These are phyloP conservation scores for Perca schrenkii DNA, from an alignment of 2,113 vertebrate species.

Conservation along the genomic window DNA sequence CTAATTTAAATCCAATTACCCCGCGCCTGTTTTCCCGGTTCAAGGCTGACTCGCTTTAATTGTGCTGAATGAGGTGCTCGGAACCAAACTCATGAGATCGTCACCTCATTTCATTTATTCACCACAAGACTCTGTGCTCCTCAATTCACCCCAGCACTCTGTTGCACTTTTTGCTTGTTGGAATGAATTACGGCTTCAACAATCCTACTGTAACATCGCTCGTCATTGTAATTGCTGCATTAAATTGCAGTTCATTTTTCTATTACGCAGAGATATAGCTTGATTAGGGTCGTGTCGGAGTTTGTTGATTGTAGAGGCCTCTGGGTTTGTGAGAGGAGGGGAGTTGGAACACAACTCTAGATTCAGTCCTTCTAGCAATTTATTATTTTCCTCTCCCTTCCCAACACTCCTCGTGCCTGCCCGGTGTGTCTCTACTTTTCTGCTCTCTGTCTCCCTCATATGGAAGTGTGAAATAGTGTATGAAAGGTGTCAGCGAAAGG, in stretches of 20 bases:
- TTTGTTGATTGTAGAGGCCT: conserved; percentile 24
- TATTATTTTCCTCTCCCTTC: neutral
- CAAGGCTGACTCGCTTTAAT: conserved; percentile 53
- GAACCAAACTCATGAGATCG: conserved; percentile 12
- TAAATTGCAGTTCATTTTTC: conserved; percentile 60
- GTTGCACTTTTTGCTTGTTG: conserved; percentile 19
- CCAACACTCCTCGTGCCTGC: neutral
- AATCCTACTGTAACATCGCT: conserved; percentile 24
- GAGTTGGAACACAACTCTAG: neutral
- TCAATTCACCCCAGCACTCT: conserved; percentile 3
- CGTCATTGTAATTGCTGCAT: conserved; percentile 63
- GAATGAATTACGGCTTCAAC: conserved; percentile 47
- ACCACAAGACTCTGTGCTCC: conserved; percentile 8
- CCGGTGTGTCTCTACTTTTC: neutral
- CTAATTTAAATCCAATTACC: conserved; percentile 80
- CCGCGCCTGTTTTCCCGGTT: conserved; percentile 58
- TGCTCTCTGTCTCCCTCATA: conserved; percentile 7
- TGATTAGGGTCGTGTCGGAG: conserved; percentile 37
- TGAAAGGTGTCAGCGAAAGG: neutral
- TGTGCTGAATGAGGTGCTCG: conserved; percentile 65
- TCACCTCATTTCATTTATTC: conserved; percentile 59
- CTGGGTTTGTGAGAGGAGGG: neutral
- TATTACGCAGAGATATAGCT: conserved; percentile 47
- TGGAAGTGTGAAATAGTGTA: conserved; percentile 7
- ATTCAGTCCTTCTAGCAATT: conserved; percentile 7